Evolutionary conservation across 2,113 vertebrate genomes (phyloP).

Genomic region (Bos taurus): DNA sequence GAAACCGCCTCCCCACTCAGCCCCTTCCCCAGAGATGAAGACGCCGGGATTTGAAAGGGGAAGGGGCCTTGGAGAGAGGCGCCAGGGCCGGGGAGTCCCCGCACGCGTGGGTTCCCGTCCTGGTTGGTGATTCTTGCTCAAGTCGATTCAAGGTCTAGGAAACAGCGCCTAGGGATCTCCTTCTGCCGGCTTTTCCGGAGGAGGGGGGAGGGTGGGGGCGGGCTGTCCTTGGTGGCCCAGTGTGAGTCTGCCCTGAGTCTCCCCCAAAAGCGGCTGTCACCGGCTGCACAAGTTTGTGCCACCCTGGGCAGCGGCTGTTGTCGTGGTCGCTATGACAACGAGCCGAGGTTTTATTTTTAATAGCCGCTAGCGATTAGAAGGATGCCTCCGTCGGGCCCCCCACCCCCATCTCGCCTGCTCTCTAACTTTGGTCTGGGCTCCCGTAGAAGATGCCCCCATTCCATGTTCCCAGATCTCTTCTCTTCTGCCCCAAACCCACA

Average conservation of each 20-base stretch:
- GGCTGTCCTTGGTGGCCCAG: not conserved
- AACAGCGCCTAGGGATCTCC: not conserved
- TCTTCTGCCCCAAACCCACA: not conserved
- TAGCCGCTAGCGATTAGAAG: constrained; percentile 29
- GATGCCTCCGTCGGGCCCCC: not conserved
- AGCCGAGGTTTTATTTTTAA: constrained; percentile 71
- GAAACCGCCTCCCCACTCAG: not conserved
- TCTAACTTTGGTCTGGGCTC: not conserved
- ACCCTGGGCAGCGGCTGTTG: constrained; percentile 50
- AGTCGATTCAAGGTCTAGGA: not conserved
- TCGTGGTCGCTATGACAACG: constrained; percentile 66
- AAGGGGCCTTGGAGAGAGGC: not conserved
- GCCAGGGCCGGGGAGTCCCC: not conserved
- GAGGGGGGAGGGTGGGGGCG: too few relatives aligned
- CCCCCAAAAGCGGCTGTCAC: not conserved
- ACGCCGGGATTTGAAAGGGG: not conserved
- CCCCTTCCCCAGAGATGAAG: not conserved
- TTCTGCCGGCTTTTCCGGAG: not conserved
- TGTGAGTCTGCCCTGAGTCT: not conserved
- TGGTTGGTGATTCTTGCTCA: not conserved
- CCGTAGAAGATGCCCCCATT: not conserved
- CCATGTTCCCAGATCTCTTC: not conserved
- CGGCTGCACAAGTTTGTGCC: constrained; percentile 1
- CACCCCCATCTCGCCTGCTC: not conserved
- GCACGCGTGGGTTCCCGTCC: not conserved